Conservation (phyloP, 2,113 vertebrate species). For the Dipodomys spectabilis region DNA sequence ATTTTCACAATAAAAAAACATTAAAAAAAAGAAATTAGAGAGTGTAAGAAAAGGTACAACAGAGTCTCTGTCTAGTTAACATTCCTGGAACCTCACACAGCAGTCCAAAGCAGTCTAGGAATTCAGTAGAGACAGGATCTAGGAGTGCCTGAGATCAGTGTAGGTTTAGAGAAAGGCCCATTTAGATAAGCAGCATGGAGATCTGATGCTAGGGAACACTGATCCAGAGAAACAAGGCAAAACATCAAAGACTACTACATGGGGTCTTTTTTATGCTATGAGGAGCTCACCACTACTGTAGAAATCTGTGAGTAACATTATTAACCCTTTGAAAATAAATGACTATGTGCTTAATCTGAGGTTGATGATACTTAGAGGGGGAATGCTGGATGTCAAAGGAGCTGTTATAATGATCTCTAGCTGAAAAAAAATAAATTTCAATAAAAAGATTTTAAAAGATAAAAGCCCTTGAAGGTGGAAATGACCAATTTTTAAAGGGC, state of each 20-base stretch:
- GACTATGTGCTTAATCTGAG: conserved; percentile 13
- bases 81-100: conserved; percentile 14
- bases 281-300: not conserved
- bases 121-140: not conserved
- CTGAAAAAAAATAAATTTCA: conserved; percentile 47
- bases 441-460: conserved; percentile 45
- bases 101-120: not conserved
- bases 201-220: not conserved
- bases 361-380: not conserved
- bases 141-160: conserved; percentile 65
- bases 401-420: conserved; percentile 28
- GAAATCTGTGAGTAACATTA: not conserved
- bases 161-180: conserved; percentile 60
- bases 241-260: conserved; percentile 11
- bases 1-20: no score
- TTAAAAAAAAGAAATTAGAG: no score
- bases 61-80: not conserved
- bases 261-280: conserved; percentile 58
- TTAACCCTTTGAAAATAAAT: conserved; percentile 31
- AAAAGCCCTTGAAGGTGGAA: conserved; percentile 36
- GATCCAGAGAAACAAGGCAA: conserved; percentile 45
- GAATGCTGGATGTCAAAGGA: not conserved
- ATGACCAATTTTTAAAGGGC: conserved; percentile 27
- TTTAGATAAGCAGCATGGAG: not conserved
- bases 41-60: not conserved